These are phyloP conservation scores for Micropterix aruncella DNA, from an alignment of 2,888 invertebrate genomes.

Conservation along the genomic window DNA sequence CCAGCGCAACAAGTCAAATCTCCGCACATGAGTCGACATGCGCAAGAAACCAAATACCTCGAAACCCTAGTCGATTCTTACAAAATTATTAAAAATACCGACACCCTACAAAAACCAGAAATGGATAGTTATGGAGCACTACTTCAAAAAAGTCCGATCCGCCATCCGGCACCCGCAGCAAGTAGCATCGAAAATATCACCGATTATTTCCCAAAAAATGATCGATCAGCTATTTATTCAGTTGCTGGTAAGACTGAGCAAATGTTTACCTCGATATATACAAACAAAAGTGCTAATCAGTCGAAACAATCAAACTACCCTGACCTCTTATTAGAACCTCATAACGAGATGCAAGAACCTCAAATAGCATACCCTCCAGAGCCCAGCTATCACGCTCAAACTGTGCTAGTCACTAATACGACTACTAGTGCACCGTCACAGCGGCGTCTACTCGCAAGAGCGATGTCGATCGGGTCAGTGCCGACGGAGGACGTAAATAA, in stretches of 20 bases:
- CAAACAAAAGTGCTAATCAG: slow-evolving; percentile 48
- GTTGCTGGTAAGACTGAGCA: slow-evolving; percentile 61
- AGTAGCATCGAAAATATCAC: neutral
- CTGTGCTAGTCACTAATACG: slow-evolving; percentile 29
- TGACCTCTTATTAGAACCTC: slow-evolving; percentile 51
- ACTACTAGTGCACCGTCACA: slow-evolving; percentile 20
- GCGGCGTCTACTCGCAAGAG: slow-evolving; percentile 39
- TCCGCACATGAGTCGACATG: slow-evolving; percentile 1
- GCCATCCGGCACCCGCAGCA: neutral
- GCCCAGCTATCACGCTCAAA: slow-evolving; percentile 41
- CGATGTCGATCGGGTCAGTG: slow-evolving; percentile 35
- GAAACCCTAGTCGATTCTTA: slow-evolving; percentile 44
- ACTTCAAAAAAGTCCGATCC: neutral
- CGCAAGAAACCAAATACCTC: slow-evolving; percentile 19
- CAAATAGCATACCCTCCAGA: slow-evolving; percentile 33
- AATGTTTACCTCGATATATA: slow-evolving; percentile 60
- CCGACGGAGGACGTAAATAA: slow-evolving; percentile 48
- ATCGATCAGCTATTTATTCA: slow-evolving; percentile 58
- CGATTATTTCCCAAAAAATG: slow-evolving; percentile 17
- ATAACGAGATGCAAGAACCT: slow-evolving; percentile 29
- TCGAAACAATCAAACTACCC: slow-evolving; percentile 51
- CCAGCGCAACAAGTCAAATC: slow-evolving; percentile 22
- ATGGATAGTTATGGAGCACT: neutral
- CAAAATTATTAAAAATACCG: slow-evolving; percentile 21
- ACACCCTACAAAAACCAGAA: neutral